These are phyloP conservation scores for Oscheius sp. DNA, from an alignment of 2,888 invertebrate species.

Conservation along the genomic window DNA sequence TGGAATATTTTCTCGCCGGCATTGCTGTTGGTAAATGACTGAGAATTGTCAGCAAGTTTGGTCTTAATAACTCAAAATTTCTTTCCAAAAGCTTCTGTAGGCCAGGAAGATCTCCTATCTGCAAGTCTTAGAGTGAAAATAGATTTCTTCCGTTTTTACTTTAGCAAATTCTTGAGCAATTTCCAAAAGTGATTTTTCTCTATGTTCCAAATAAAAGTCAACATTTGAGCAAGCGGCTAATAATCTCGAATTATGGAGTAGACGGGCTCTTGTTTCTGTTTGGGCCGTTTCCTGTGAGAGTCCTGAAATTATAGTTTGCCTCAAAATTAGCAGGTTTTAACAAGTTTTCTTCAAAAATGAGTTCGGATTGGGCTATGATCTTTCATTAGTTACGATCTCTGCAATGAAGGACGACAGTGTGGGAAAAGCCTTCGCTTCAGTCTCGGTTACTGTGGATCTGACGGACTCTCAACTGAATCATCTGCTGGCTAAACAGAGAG, in stretches of 20 bases:
- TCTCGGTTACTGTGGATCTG: neutral
- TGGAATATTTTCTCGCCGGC: slow-evolving; percentile 17
- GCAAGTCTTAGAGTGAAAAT: slow-evolving; percentile 26
- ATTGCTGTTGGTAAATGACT: slow-evolving; percentile 37
- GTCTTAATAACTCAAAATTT: slow-evolving; percentile 29
- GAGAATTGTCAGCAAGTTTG: slow-evolving; percentile 33
- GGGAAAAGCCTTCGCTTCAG: neutral
- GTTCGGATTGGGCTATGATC: no score
- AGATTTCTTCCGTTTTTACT: slow-evolving; percentile 22
- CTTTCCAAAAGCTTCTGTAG: slow-evolving; percentile 32
- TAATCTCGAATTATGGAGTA: slow-evolving; percentile 40
- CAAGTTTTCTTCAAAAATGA: neutral
- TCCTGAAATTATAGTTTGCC: neutral
- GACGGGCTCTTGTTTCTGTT: slow-evolving; percentile 26
- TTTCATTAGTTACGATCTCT: no score
- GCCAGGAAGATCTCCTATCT: slow-evolving; percentile 38
- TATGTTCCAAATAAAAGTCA: slow-evolving; percentile 39
- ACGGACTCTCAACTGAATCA: neutral
- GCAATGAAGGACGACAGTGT: neutral
- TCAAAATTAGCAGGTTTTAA: neutral
- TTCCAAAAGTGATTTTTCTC: slow-evolving; percentile 37
- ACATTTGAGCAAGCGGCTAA: slow-evolving; percentile 42
- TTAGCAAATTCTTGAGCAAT: slow-evolving; percentile 48
- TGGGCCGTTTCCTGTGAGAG: slow-evolving; percentile 16
- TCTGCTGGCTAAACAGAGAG: neutral